A percentile compares a stretch with the other conserved stretches of the same genome.
Conservation (phyloP, 1,140 invertebrate species). For the Drosophila pseudoananassae region DNA sequence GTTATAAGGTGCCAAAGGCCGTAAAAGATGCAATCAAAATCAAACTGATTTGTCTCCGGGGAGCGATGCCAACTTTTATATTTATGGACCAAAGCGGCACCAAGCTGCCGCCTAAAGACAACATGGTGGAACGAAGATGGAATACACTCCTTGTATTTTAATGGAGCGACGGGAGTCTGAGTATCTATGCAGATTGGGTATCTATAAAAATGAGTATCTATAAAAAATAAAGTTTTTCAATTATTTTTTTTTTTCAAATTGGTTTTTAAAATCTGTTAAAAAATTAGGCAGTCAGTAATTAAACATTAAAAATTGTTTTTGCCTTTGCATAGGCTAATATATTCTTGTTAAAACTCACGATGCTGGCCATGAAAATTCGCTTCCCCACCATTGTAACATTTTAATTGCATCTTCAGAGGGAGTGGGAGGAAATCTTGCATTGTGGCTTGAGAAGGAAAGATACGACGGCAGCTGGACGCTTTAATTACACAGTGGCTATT, state of each 20-base stretch:
- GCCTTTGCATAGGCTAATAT: no score
- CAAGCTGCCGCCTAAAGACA: background rate
- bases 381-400: slow-evolving; percentile 18
- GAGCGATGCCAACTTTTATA: slow-evolving; percentile 78
- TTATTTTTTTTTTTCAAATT: no score
- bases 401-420: slow-evolving; percentile 38
- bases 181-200: slow-evolving; percentile 34
- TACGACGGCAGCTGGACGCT: slow-evolving; percentile 62
- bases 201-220: no score
- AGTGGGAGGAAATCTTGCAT: background rate
- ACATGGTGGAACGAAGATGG: slow-evolving; percentile 13
- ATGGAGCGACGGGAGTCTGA: slow-evolving; percentile 21
- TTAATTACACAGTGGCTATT: slow-evolving; percentile 74
- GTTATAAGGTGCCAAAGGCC: slow-evolving; percentile 81
- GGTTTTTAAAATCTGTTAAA: no score
- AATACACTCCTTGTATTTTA: slow-evolving; percentile 40
- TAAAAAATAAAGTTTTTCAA: background rate
- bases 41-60: slow-evolving; percentile 80
- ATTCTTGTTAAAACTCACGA: background rate
- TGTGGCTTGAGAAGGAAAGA: slow-evolving; percentile 41
- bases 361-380: slow-evolving; percentile 9
- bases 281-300: no score
- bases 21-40: slow-evolving; percentile 81
- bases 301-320: background rate
- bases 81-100: slow-evolving; percentile 55